Conservation (phyloP, 2,113 vertebrate genomes). For the Ctenodactylus gundi region DNA sequence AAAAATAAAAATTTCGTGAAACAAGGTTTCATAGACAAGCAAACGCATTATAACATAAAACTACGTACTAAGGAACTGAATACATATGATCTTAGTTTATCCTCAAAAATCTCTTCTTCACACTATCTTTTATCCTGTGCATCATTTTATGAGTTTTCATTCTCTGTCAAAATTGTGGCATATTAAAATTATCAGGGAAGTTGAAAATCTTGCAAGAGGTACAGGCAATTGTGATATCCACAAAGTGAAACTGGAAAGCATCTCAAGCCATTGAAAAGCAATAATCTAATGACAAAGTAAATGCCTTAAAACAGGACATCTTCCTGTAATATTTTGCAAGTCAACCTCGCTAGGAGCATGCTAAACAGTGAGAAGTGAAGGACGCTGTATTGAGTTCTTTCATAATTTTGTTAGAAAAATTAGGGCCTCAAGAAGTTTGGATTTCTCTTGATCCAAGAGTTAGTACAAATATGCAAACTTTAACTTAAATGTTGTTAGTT, state of each 20-base stretch:
- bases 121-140: neutral
- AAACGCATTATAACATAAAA: neutral
- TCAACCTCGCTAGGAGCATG: neutral
- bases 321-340: conserved; percentile 2
- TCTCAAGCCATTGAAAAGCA: neutral
- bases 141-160: conserved; percentile 20
- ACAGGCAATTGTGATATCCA: neutral
- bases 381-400: neutral
- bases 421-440: conserved; percentile 20
- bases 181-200: neutral
- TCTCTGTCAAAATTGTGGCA: conserved; percentile 13
- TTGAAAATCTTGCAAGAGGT: conserved; percentile 1
- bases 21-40: neutral
- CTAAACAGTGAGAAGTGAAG: neutral
- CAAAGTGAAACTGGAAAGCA: conserved; percentile 39
- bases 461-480: conserved; percentile 45
- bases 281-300: conserved; percentile 23
- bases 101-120: neutral
- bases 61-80: neutral
- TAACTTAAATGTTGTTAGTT: conserved; percentile 54
- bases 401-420: conserved; percentile 40
- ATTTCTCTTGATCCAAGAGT: conserved; percentile 42
- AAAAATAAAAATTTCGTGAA: conserved; percentile 38
- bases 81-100: neutral
- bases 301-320: neutral